Evolutionary conservation across 1,140 invertebrate genomes (phyloP).

Genomic region (Neotoxoptera formosana): DNA sequence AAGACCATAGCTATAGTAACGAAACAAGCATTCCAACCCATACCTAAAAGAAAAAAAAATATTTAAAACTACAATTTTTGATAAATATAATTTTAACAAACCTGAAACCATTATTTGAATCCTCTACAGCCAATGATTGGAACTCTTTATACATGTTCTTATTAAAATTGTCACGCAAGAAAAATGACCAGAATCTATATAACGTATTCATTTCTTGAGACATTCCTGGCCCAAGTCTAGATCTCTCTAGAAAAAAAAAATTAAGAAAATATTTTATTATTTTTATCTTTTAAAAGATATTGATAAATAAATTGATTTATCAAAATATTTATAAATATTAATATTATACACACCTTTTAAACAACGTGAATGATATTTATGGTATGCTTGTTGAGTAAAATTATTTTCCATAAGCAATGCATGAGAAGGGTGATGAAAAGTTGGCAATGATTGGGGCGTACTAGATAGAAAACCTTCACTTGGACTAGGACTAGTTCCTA

Average conservation of each 20-base stretch:
- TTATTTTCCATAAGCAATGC: conserved; percentile 95
- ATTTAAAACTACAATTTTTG: background rate
- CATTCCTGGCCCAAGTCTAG: conserved; percentile 88
- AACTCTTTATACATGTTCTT: conserved; percentile 99
- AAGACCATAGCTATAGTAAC: conserved; percentile 98
- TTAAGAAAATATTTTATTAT: background rate
- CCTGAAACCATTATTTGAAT: conserved; percentile 88
- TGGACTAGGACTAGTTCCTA: conserved; percentile 76
- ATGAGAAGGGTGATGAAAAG: conserved; percentile 96
- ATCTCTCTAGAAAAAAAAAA: conserved; percentile 73
- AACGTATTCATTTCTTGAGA: conserved; percentile 97
- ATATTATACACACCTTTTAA: conserved; percentile 73
- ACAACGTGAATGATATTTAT: conserved; percentile 92
- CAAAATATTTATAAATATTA: background rate
- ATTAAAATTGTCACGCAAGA: conserved; percentile 97
- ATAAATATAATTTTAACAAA: conserved; percentile 63
- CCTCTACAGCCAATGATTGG: conserved; percentile 86
- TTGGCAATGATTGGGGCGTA: conserved; percentile 81
- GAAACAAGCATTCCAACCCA: conserved; percentile 86
- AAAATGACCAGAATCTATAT: conserved; percentile 99
- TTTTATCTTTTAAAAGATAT: background rate
- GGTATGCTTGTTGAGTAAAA: conserved; percentile 96
- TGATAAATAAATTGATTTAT: background rate
- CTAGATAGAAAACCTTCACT: conserved; percentile 71
- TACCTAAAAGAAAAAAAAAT: conserved; percentile 71